Base-by-base conservation (phyloP, 2,888 invertebrate species). In the Amphipyra berbera region DNA sequence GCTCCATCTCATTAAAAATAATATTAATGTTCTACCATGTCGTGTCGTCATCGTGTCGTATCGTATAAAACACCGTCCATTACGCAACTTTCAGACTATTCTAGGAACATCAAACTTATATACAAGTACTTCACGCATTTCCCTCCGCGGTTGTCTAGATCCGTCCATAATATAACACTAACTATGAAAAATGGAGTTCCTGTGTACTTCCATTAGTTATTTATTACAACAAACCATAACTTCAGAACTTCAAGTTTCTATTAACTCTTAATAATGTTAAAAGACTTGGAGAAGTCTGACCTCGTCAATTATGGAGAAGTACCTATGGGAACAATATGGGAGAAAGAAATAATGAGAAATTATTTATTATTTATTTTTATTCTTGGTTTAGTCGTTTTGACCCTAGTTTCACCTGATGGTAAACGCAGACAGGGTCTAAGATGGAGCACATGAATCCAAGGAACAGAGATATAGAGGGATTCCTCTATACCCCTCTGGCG, bases 181-280 rank as follows among this genome's bases (percentile, higher is more conserved):
- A 71, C 53, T 40, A 57, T 57, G 78, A 67, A 60, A 77, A 77
- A 73, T 73, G 78, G 59, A 56, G 40, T 77, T 67, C 54, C 52
- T 40, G 35, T 61, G 58, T 73, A 60, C 38, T 1, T 38, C 41
- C 30, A 73, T 67, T 67, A 73, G 68, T 54, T 73, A 33, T 33
- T 55, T 72, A 73, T 59, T 65, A 57, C 35, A 58, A 58, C 14
- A 64, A 71, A 63, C 41, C 42, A 33, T 21, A 76, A 76, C 53
- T 72, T 72, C 13, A 30, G 4, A 35, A 13, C 49, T 63, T 44
- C 45, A 59, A 33, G 46, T 62, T 46, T 56, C 56, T 37, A 14
- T 38, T 47, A 72, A 60, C 69, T 69, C 45, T 10, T 44, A 50
- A 56, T 49, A 65, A 52, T 56, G 10, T 54, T 70, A 35, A 15